A percentile compares a stretch with the other conserved stretches of the same genome.
Evolutionary conservation across 1,140 invertebrate genomes (phyloP).

Genomic region (Drosophila ercepeae): DNA sequence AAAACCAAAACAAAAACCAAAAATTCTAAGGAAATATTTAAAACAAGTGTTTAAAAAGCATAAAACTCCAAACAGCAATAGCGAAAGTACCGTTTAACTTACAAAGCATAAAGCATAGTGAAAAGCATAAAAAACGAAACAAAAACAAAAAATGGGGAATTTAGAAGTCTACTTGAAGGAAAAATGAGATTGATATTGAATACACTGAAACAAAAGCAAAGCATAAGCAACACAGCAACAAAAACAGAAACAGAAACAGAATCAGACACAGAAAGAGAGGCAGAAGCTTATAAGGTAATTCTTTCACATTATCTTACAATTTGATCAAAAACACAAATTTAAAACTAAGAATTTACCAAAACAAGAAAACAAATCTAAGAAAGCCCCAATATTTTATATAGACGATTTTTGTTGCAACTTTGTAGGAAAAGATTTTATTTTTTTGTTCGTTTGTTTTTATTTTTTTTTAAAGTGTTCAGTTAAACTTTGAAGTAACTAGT

Average conservation of each 20-base stretch:
- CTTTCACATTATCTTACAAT: background rate
- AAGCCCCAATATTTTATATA: slow-evolving; percentile 25
- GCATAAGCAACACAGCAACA: slow-evolving; percentile 21
- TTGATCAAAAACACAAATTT: slow-evolving; percentile 30
- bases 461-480: background rate
- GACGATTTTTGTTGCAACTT: slow-evolving; percentile 67
- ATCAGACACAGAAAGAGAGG: slow-evolving; percentile 8
- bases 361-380: slow-evolving; percentile 8
- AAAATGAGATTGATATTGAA: slow-evolving; percentile 72
- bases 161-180: slow-evolving; percentile 69
- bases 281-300: slow-evolving; percentile 15
- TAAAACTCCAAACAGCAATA: slow-evolving; percentile 72
- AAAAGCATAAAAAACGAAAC: slow-evolving; percentile 26
- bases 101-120: slow-evolving; percentile 61
- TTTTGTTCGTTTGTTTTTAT: background rate
- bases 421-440: slow-evolving; percentile 42
- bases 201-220: slow-evolving; percentile 50
- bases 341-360: slow-evolving; percentile 1
- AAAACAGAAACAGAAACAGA: slow-evolving; percentile 1
- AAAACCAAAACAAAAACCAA: slow-evolving; percentile 25
- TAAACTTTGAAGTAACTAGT: slow-evolving; percentile 1
- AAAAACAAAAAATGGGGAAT: slow-evolving; percentile 35
- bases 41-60: slow-evolving; percentile 64
- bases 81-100: slow-evolving; percentile 74
- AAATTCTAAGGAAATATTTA: slow-evolving; percentile 39